Evolutionary conservation across 2,113 vertebrate genomes (phyloP), one percentile per base, ranked within the genome.

Genomic region (Anolis carolinensis): DNA sequence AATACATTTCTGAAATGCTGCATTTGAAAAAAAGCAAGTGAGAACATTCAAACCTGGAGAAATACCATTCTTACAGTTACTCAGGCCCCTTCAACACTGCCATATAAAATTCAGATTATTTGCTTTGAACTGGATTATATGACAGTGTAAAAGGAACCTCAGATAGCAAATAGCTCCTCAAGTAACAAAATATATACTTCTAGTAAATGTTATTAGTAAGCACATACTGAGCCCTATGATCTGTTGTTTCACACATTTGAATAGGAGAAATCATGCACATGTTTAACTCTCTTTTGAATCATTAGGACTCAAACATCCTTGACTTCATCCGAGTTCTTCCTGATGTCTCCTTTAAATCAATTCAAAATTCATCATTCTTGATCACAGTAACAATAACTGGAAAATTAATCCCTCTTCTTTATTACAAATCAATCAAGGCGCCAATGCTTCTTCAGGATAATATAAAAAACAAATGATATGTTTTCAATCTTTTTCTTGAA

Each of bases 1-100:
- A 91, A 93, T 89, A n/a, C 85, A 86, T 63, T 91, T 80, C 88
- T 87, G 20, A 70, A 79, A 84, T 50, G 63, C 63, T 89, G 85
- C 50, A 89, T 21, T 82, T 70, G 82, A 5, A 75, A 63, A 5
- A 0, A 59, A 36, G 27, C 7, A 79, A 27, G 5, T 59, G 30
- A 63, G 25, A 1, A 63, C 44, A 36, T 63, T 23, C 30, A 18
- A 48, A 21, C 63, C n/a, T 75, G 10, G 32, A 86, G 87, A 71
- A 25, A 1, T 77, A 78, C 68, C 55, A 91, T 68, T 82, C 34
- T 27, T 65, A 83, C 67, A 20, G 85, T 7, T 79, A n/a, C n/a
- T n/a, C n/a, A n/a, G 39, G 39, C 3, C 39, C 39, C 5, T 44
- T 44, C 39, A 2, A 44, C 39, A 44, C 39, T 4, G 39, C 39